Base-by-base conservation (phyloP, 2,888 invertebrate genomes). In the Ennomos fuscantarius region DNA sequence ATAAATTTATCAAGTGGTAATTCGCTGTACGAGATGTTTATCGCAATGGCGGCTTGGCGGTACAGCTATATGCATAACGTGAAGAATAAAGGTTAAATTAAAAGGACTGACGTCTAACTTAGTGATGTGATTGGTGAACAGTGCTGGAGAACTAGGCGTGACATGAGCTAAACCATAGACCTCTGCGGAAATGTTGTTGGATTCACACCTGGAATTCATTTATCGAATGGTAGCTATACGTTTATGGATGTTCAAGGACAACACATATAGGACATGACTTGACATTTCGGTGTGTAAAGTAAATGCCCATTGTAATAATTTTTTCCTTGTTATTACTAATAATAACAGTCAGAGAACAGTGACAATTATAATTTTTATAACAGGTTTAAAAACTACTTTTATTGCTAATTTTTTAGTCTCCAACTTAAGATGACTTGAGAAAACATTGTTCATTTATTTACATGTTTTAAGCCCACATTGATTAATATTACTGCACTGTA, bases 31-130 rank as follows among this genome's bases (percentile, higher is more conserved):
- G 42, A 43, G n/a, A 36, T 45, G 32, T 13, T 42, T 39, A 31
- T 52, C 52, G 57, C 51, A 51, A 33, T 37, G 34, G 56, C 56
- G 41, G 51, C 51, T 9, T n/a, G n/a, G 53, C 46, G 40, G 45
- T 40, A 31, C 8, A 45, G 36, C 36, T 2, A 24, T 24, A 13
- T 36, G 6, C 10, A 11, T 43, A 24, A 6, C 5, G 24, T 8
- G 8, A 32, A 12, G 32, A 39, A 44, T 44, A 40, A 46, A 37
- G 41, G 6, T 41, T 51, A 47, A 51, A 47, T 37, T 47, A 33
- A 46, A 46, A 33, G 9, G 41, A 40, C 32, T 39, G 45, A 39
- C 46, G 50, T 44, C 11, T 10, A 31, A 33, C 8, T 13, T 45
- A 41, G 50, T 50, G 33, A 12, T 10, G 10, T 36, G 44, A 44